phyloP scores from a whole-genome alignment of 2,113 vertebrate species.

The Saguinus imperator region DNA sequence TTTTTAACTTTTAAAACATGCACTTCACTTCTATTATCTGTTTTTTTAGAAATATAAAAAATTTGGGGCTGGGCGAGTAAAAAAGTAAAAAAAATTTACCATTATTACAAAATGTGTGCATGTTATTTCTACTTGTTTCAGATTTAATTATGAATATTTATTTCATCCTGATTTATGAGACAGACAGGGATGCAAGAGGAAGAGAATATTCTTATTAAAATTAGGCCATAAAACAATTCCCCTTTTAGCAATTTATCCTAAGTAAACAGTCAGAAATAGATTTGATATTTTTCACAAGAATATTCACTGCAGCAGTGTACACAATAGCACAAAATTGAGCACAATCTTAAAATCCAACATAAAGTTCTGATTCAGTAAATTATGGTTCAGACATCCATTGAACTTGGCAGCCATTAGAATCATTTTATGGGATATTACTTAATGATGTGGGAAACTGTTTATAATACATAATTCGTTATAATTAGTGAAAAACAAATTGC shows the following conservation, averaged over 20 bases:
- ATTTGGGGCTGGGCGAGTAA: neutral
- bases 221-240: neutral
- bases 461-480: neutral
- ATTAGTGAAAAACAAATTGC: neutral
- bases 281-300: neutral
- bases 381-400: neutral
- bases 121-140: neutral
- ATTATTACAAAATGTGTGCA: neutral
- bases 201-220: neutral
- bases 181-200: neutral
- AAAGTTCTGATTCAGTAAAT: neutral
- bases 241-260: neutral
- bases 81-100: neutral
- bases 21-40: neutral
- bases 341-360: neutral
- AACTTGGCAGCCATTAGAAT: constrained; percentile 5
- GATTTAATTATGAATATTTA: constrained; percentile 30
- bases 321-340: neutral
- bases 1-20: constrained; percentile 20
- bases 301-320: neutral
- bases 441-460: neutral
- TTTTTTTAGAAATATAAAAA: neutral
- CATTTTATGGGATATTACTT: neutral
- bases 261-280: constrained; percentile 29
- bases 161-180: neutral